Evolutionary conservation across 2,888 invertebrate species (phyloP).

Genomic region (Capitulum mitella): DNA sequence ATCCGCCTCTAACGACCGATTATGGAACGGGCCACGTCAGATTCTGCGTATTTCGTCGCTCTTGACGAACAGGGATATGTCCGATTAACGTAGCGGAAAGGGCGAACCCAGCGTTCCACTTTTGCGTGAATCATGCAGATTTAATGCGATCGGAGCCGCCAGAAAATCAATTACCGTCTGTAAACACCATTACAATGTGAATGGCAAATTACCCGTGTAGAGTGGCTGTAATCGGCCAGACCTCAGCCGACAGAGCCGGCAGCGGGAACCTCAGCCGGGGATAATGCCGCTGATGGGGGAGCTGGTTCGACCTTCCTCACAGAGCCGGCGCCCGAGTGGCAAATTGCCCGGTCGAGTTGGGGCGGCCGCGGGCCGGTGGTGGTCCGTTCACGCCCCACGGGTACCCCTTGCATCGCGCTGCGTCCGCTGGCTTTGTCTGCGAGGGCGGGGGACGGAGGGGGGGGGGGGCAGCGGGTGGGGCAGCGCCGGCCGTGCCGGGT

Average conservation of each 20-base stretch:
- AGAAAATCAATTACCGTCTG: constrained; percentile 15
- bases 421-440: background rate
- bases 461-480: background rate
- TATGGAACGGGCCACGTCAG: background rate
- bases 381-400: no score
- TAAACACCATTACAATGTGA: constrained; percentile 7
- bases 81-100: background rate
- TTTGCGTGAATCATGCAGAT: constrained; percentile 14
- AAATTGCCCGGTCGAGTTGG: background rate
- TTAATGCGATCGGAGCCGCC: background rate
- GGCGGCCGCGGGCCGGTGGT: background rate
- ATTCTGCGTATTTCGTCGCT: background rate
- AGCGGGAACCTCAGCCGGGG: background rate
- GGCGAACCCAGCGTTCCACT: background rate
- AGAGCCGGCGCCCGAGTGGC: background rate
- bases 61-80: background rate
- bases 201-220: background rate
- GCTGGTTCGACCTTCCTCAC: no score
- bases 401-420: no score
- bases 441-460: background rate
- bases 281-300: background rate
- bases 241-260: background rate
- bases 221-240: background rate
- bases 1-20: background rate
- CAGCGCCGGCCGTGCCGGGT: background rate